Percentiles rank a stretch among this genome's conserved stretches.
These are phyloP conservation scores for Pseudonaja textilis DNA, from an alignment of 2,113 vertebrate species.

Conservation along the genomic window DNA sequence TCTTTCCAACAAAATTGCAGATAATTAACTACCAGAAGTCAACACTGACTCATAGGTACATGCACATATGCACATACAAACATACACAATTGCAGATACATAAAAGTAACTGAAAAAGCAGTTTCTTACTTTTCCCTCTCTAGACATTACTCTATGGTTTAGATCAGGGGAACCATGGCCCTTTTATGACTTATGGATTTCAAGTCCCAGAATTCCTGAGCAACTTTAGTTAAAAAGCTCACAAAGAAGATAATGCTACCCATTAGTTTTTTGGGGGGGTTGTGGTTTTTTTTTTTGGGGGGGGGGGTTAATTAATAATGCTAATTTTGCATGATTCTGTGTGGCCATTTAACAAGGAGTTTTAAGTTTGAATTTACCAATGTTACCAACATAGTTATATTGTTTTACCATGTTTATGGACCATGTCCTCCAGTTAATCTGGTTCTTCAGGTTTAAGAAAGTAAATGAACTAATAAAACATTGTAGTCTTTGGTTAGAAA, in stretches of 20 bases:
- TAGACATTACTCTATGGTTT: not conserved
- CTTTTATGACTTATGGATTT: too few relatives aligned
- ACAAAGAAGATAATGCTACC: not conserved
- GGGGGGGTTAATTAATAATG: not conserved
- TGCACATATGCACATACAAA: not conserved
- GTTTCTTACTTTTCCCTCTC: not conserved
- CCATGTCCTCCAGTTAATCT: slow-evolving; percentile 56
- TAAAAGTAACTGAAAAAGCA: not conserved
- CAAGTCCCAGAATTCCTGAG: too few relatives aligned
- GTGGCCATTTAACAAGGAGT: not conserved
- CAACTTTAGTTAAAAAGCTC: not conserved
- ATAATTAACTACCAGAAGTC: not conserved
- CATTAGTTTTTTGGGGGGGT: not conserved
- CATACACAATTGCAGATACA: not conserved
- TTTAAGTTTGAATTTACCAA: slow-evolving; percentile 33
- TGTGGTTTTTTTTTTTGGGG: too few relatives aligned
- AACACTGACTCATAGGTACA: not conserved
- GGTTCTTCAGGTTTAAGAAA: slow-evolving; percentile 38
- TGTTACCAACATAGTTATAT: slow-evolving; percentile 33
- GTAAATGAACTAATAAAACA: slow-evolving; percentile 49
- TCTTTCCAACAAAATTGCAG: not conserved
- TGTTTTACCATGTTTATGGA: slow-evolving; percentile 51
- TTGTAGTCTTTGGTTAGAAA: slow-evolving; percentile 45
- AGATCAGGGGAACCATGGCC: not conserved
- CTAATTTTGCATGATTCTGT: not conserved